Base-by-base conservation (phyloP, 2,113 vertebrate genomes). In the Bos javanicus region DNA sequence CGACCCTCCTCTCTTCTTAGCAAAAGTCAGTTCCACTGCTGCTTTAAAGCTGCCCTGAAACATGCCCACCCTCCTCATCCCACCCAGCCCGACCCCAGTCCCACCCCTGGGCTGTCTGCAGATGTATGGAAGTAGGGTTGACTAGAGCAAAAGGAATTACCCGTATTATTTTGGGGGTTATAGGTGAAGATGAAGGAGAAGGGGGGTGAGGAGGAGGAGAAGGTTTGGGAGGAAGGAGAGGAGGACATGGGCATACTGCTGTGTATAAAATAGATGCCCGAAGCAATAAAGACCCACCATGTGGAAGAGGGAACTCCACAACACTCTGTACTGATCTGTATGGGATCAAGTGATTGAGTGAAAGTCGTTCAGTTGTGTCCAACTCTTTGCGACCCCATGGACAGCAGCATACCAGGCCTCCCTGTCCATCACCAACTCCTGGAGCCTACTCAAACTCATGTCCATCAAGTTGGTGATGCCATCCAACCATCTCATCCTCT, bases 301-400 rank as follows among this genome's bases (percentile, higher is more conserved):
- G 21, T 12, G 36, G 67, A 6, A 39, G 36, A 39, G n/a, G 67
- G 36, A 13, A 7, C 71, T 3, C 71, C 21, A 2, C 71, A 43
- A 15, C 12, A 14, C 71, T 43, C 36, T 7, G 10, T 6, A 7
- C 6, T 43, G 71, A 43, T 3, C 39, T 76, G 7, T 7, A 1
- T 15, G 23, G 71, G 23, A 6, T 25, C 67, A 39, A 23, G 21
- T 39, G 67, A 39, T 13, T 1, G 0, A 74, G 67, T 39, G n/a
- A 25, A 39, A 25, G 67, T 19, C 2, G 8, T 33, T 36, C 33
- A 67, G 16, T 74, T 0, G 0, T 0, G 2, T 74, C 36, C 1
- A 1, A 13, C 36, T 74, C 67, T 3, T 39, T 39, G 36, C 0
- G 11, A 23, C n/a, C 67, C 67, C 67, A 13, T 6, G 67, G 21